Evolutionary conservation across 2,888 invertebrate genomes (phyloP), one percentile per base, ranked within the genome.

Genomic region (Notodonta ziczac): DNA sequence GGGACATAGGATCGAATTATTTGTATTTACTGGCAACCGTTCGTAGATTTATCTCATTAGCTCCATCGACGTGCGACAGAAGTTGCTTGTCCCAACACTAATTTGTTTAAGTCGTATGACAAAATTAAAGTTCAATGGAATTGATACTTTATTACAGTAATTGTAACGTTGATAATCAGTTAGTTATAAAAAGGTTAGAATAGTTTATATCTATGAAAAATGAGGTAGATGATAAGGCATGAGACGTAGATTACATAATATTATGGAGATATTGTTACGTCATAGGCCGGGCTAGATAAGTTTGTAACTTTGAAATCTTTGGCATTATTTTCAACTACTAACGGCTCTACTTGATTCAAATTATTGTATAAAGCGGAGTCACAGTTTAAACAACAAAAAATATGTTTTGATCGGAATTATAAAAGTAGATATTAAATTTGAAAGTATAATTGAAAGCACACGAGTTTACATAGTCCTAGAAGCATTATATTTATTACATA

Each of bases 31-130:
- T 69, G 70, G 76, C 77, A 74, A 77, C 83, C 76, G 82, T 83
- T 78, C 63, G 71, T 77, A 24, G 87, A 90, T 90, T 90, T 91
- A 91, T 90, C 80, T 85, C 83, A 89, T 88, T 88, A 83, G 76
- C 80, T 83, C 78, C 84, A 90, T 89, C 89, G 88, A 89, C 85
- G 83, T 75, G 73, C 74, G 76, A 82, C 79, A 77, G 70, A 75
- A 82, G 68, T 80, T 82, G 81, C 76, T 58, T 73, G 59, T 75
- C 71, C 72, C 76, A 69, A 55, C 81, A 76, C 77, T 80, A 67
- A 65, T 64, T 60, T 59, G 53, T 57, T 69, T 80, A 82, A 57
- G 79, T 67, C 78, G 69, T 79, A 83, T 77, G 76, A 78, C 62
- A 64, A 59, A 61, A 46, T 70, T 46, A 59, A 73, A 62, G 61